Percentiles rank a stretch among this genome's conserved stretches.
phyloP scores from a whole-genome alignment of 2,888 invertebrate species.

The Drosophila multiciliata region DNA sequence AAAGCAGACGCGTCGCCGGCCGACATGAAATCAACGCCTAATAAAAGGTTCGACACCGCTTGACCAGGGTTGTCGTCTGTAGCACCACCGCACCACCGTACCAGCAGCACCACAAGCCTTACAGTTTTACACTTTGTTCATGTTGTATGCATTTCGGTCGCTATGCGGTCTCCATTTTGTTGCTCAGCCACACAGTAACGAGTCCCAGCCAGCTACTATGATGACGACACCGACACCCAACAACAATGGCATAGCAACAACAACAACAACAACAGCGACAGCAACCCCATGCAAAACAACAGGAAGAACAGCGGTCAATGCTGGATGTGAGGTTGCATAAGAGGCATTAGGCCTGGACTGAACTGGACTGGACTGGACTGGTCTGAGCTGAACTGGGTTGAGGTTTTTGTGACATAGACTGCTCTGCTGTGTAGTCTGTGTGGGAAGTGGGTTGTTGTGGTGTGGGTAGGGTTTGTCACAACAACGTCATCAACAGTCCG shows the following conservation, averaged over 20 bases:
- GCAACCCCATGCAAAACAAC: slow-evolving; percentile 50
- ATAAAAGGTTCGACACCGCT: slow-evolving; percentile 43
- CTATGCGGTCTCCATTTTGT: slow-evolving; percentile 69
- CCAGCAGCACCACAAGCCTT: slow-evolving; percentile 9
- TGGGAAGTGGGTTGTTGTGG: not conserved
- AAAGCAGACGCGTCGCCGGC: slow-evolving; percentile 40
- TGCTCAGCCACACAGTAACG: slow-evolving; percentile 37
- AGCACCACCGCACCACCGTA: not conserved
- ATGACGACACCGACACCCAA: slow-evolving; percentile 42
- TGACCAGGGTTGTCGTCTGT: slow-evolving; percentile 38
- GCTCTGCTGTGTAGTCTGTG: not conserved
- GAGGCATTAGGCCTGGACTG: slow-evolving; percentile 29
- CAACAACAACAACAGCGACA: slow-evolving; percentile 10
- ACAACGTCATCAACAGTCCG: slow-evolving; percentile 65
- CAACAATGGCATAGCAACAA: slow-evolving; percentile 6
- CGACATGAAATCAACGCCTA: slow-evolving; percentile 55
- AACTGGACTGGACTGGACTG: not conserved
- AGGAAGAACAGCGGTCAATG: slow-evolving; percentile 50
- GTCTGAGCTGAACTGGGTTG: not conserved
- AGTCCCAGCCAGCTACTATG: slow-evolving; percentile 18
- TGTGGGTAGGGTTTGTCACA: slow-evolving; percentile 11
- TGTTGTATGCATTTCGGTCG: slow-evolving; percentile 74
- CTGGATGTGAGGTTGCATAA: slow-evolving; percentile 20
- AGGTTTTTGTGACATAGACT: slow-evolving; percentile 1
- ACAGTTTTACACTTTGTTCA: slow-evolving; percentile 50